phyloP scores from a whole-genome alignment of 1,140 invertebrate genomes.

The Dufourea novaeangliae region DNA sequence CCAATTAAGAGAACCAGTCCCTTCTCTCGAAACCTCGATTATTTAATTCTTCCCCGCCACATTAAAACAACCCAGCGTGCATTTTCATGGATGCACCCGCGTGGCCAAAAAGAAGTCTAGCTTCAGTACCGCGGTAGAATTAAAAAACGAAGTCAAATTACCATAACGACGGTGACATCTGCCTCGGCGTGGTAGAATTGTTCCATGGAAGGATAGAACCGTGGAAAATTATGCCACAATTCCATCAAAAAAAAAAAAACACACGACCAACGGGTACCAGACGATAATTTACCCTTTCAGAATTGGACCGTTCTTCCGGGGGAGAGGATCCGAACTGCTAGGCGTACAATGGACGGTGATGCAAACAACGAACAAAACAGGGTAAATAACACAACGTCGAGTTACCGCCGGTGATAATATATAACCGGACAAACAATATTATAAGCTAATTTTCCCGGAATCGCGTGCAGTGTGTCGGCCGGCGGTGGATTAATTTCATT shows the following conservation, averaged over 20 bases:
- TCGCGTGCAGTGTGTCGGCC: background rate
- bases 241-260: background rate
- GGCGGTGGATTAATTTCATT: constrained; percentile 44
- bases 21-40: too few relatives aligned
- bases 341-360: background rate
- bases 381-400: background rate
- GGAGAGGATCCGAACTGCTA: background rate
- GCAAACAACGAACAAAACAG: background rate
- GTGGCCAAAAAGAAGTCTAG: too few relatives aligned
- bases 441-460: constrained; percentile 35
- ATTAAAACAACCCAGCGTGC: too few relatives aligned
- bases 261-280: background rate
- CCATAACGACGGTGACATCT: background rate
- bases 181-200: background rate
- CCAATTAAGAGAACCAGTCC: too few relatives aligned
- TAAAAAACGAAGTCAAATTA: background rate
- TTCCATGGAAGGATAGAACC: background rate
- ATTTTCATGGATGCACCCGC: too few relatives aligned
- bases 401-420: background rate
- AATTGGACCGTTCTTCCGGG: background rate
- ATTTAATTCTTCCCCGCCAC: too few relatives aligned
- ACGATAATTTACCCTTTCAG: too few relatives aligned
- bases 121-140: too few relatives aligned
- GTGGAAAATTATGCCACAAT: background rate
- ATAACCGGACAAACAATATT: constrained; percentile 27